Evolutionary conservation across 2,888 invertebrate genomes (phyloP), one percentile per base, ranked within the genome.

Genomic region (Tetrapedia diversipes): DNA sequence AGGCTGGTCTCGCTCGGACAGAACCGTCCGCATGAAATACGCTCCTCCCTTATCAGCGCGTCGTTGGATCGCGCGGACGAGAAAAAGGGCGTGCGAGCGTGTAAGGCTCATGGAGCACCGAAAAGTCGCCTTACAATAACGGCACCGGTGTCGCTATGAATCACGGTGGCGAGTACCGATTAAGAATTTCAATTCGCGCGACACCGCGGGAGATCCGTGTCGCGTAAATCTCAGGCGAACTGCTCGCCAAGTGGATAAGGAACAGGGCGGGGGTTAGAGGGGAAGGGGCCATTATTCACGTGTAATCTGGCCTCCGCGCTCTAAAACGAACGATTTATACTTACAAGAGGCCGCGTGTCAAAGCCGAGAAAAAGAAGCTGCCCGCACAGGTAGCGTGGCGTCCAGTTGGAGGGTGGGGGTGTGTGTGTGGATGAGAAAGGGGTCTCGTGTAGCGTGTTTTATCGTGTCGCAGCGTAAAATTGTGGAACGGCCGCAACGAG

Each of bases 131-230:
- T 65, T 60, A 60, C 54, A 65, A 43, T 65, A 41, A 37, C 54
- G 16, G 24, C 1, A 8, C 14, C 10, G 14, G 39, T 8, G n/a
- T 22, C 8, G n/a, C 47, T 24, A 65, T 65, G 75, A 75, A 74
- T 73, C 75, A 74, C 74, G 53, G 59, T 43, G 57, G 73, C 57
- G 51, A 65, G 75, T 54, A 56, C 65, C 75, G 75, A 73, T 75
- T 75, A 74, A 75, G 74, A 74, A 75, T 75, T 73, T 75, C 75
- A 75, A 75, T 75, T 75, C 71, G 47, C 41, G 11, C 54, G 65
- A 74, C 75, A 74, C 75, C 34, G 34, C 75, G 65, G 75, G 75
- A 65, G 75, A 75, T 75, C 59, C n/a, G 65, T 60, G 74, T 73
- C 75, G 75, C 75, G 75, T 75, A 75, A 75, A 75, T 75, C 75